These are phyloP conservation scores for Heliconius congener DNA, from an alignment of 1,140 invertebrate genomes.

Conservation along the genomic window DNA sequence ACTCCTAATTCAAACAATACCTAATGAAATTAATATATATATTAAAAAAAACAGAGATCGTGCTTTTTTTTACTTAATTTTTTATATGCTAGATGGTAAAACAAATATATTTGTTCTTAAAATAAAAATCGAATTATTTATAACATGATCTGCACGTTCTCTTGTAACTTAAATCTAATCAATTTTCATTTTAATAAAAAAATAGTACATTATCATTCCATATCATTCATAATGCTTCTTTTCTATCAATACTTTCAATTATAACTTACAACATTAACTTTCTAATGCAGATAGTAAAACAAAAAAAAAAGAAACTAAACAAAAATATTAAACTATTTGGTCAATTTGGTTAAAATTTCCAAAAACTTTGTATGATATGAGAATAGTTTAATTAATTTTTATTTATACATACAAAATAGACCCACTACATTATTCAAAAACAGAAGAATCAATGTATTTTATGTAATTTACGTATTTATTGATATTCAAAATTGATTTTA, in stretches of 20 bases:
- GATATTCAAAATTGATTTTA: background rate
- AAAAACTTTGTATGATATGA: background rate
- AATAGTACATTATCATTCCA: too few relatives aligned
- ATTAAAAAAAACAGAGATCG: background rate
- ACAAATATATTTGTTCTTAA: too few relatives aligned
- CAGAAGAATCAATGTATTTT: background rate
- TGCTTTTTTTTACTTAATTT: background rate
- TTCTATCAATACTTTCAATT: background rate
- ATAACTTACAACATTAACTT: background rate
- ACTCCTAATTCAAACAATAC: slow-evolving; percentile 19
- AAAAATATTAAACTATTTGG: background rate
- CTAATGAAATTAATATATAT: background rate
- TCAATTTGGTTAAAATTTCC: background rate
- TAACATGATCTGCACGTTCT: too few relatives aligned
- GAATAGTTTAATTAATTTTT: too few relatives aligned
- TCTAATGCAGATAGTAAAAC: background rate
- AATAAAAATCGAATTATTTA: too few relatives aligned
- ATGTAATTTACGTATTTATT: background rate
- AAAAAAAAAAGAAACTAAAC: background rate
- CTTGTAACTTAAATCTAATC: too few relatives aligned
- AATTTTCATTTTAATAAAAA: too few relatives aligned
- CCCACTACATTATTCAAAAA: too few relatives aligned
- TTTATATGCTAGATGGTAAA: background rate
- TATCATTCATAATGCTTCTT: too few relatives aligned
- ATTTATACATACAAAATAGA: background rate